phyloP scores from a whole-genome alignment of 2,797 vertebrate species.

The Urophycis tenuis region DNA sequence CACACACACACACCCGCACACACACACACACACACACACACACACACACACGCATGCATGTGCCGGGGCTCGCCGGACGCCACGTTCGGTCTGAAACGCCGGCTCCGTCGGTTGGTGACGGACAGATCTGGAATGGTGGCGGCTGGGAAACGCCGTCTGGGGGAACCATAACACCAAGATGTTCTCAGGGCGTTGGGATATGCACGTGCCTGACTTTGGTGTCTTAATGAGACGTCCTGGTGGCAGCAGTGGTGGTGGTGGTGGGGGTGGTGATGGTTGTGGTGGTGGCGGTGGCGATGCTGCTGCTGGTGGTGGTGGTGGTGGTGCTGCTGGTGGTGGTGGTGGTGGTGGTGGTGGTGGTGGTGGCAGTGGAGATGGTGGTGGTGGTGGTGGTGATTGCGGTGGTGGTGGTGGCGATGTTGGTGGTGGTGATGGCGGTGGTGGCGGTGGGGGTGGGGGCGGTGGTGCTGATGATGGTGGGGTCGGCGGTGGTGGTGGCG shows the following conservation, averaged over 20 bases:
- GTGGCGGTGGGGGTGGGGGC: too few relatives aligned
- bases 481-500: constrained; percentile 50
- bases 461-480: too few relatives aligned
- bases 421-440: constrained; percentile 36
- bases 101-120: neutral
- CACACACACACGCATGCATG: too few relatives aligned
- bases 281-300: too few relatives aligned
- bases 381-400: constrained; percentile 37
- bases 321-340: constrained; percentile 37
- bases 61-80: too few relatives aligned
- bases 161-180: constrained; percentile 21
- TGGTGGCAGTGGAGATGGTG: constrained; percentile 25
- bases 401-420: too few relatives aligned
- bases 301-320: too few relatives aligned
- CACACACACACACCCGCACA: too few relatives aligned
- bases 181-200: constrained; percentile 48
- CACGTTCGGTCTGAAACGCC: too few relatives aligned
- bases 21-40: too few relatives aligned
- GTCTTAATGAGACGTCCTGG: constrained; percentile 66
- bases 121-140: neutral
- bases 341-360: constrained; percentile 11
- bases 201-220: constrained; percentile 54
- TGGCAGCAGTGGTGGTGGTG: constrained; percentile 25
- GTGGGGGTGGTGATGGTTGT: too few relatives aligned
- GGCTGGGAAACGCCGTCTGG: neutral